A percentile compares a stretch with the other conserved stretches of the same genome.
phyloP scores from a whole-genome alignment of 2,888 invertebrate genomes.

The Ferrisia virgata region DNA sequence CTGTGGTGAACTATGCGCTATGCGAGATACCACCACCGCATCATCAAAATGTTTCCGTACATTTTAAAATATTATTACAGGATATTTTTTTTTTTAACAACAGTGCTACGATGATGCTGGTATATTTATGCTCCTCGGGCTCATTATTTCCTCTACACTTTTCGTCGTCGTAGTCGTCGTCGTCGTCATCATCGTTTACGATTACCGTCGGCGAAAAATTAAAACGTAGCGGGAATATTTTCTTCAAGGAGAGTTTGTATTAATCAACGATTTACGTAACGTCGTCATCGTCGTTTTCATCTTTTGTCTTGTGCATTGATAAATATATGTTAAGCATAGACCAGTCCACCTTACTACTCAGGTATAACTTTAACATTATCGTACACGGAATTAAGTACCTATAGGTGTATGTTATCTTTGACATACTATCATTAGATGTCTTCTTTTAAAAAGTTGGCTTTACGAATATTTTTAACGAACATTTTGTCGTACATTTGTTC shows the following conservation, averaged over 20 bases:
- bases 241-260: background rate
- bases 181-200: background rate
- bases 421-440: background rate
- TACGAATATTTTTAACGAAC: background rate
- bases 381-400: background rate
- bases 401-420: background rate
- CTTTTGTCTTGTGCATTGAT: background rate
- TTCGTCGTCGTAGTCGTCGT: too few species aligned
- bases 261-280: background rate
- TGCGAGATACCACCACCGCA: too few species aligned
- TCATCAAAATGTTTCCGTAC: background rate
- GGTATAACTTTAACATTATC: background rate
- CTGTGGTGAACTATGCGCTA: background rate
- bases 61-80: background rate
- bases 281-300: background rate
- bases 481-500: too few species aligned
- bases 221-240: background rate
- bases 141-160: too few species aligned
- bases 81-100: background rate
- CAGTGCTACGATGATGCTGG: background rate
- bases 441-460: background rate
- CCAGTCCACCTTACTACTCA: background rate
- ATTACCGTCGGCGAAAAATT: background rate
- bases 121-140: background rate
- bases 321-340: background rate